Conservation (phyloP, 2,113 vertebrate genomes). For the Taxidea taxus region DNA sequence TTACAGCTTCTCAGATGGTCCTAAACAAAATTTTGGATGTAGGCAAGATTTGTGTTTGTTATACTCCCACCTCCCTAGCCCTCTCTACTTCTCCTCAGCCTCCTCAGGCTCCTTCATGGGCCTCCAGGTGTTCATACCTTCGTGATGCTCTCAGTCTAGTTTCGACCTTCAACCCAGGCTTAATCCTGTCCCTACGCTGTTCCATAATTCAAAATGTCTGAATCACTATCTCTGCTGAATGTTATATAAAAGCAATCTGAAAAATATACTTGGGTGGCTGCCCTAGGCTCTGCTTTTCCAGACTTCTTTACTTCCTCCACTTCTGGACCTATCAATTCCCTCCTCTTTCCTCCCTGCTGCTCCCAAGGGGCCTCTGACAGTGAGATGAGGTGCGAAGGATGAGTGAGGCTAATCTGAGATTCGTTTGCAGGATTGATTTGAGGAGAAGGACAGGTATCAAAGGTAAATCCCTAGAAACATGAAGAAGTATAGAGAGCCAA, state of each 20-base stretch:
- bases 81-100: neutral
- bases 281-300: neutral
- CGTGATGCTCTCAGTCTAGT: neutral
- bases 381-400: neutral
- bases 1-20: neutral
- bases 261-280: neutral
- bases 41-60: neutral
- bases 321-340: neutral
- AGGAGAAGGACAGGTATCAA: slow-evolving; percentile 20
- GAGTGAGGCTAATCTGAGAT: slow-evolving; percentile 41
- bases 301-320: neutral
- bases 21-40: neutral
- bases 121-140: neutral
- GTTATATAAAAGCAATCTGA: neutral
- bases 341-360: neutral
- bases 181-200: neutral
- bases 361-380: neutral
- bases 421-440: neutral
- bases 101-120: neutral
- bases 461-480: slow-evolving; percentile 47
- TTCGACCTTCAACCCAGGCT: neutral
- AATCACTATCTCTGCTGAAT: neutral
- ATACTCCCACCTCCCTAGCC: neutral
- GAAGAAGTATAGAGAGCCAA: neutral
- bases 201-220: neutral